Evolutionary conservation across 1,140 invertebrate species (phyloP), one percentile per base, ranked within the genome.

Genomic region (Lethocerus indicus): DNA sequence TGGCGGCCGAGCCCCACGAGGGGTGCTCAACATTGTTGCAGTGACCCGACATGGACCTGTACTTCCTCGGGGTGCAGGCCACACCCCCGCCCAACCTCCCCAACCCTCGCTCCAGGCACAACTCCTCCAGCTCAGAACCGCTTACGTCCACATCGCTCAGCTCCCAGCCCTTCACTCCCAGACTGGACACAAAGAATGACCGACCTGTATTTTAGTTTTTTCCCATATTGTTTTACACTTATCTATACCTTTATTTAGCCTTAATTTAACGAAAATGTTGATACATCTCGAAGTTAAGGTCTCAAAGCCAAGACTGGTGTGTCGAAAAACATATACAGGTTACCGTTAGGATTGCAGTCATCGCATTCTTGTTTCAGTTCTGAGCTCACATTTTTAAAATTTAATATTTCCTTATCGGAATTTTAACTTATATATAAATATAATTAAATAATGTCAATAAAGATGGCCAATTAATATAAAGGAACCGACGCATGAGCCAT

Each of bases 21-120:
- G 78, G 73, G 57, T 73, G 66, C 52, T 72, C 64, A 0, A 78
- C 70, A 60, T 81, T 82, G 62, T 81, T 81, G 58, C 79, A 81
- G 55, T 74, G 71, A 0, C 79, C 78, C 47, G 68, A 71, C 52
- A 64, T 67, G 1, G 73, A 72, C 13, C 78, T 57, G 55, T 63
- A 66, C 44, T 59, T 61, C 48, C 52, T 56, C 35, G 13, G 56
- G n/a, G n/a, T n/a, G n/a, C n/a, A n/a, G n/a, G n/a, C n/a, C n/a
- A n/a, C n/a, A n/a, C n/a, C n/a, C n/a, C n/a, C n/a, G n/a, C n/a
- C n/a, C n/a, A n/a, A n/a, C n/a, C n/a, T n/a, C n/a, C n/a, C n/a
- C n/a, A n/a, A n/a, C n/a, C 53, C 25, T 56, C 56, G 40, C 59
- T 59, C 16, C 57, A 57, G 69, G 50, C 71, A 73, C 29, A 61